phyloP scores from a whole-genome alignment of 2,113 vertebrate genomes.

The Oreotrochilus melanogaster region DNA sequence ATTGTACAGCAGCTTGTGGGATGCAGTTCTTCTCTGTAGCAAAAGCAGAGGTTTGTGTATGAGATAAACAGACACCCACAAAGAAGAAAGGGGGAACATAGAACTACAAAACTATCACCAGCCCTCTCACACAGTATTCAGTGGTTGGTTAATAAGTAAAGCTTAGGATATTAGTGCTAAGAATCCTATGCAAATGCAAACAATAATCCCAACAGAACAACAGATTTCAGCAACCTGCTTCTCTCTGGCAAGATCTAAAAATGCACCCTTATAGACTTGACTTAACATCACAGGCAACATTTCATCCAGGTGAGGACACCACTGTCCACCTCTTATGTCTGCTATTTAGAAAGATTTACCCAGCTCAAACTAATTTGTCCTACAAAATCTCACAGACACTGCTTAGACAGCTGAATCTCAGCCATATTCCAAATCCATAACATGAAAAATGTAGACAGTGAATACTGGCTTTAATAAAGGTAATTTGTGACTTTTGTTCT shows the following conservation, averaged over 20 bases:
- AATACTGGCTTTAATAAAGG: not conserved
- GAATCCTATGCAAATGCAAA: not conserved
- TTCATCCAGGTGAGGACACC: not conserved
- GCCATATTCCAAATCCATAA: not conserved
- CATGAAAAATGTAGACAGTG: not conserved
- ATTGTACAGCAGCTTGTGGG: not conserved
- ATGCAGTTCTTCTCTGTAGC: not conserved
- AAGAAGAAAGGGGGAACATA: not conserved
- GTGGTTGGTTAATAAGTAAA: fast-evolving
- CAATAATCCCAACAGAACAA: not conserved
- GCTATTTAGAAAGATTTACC: not conserved
- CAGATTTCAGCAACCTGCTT: not conserved
- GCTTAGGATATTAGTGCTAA: not conserved
- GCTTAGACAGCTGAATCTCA: not conserved
- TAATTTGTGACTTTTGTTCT: not conserved
- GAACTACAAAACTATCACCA: not conserved
- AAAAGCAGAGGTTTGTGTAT: not conserved
- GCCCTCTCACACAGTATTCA: not conserved
- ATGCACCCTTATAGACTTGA: not conserved
- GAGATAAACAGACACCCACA: not conserved
- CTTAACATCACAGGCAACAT: not conserved
- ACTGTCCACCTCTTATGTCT: not conserved
- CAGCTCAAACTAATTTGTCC: not conserved
- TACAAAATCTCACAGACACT: not conserved
- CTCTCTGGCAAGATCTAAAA: not conserved